Evolutionary conservation across 2,888 invertebrate genomes (phyloP).

Genomic region (Dexiosoma caninum): DNA sequence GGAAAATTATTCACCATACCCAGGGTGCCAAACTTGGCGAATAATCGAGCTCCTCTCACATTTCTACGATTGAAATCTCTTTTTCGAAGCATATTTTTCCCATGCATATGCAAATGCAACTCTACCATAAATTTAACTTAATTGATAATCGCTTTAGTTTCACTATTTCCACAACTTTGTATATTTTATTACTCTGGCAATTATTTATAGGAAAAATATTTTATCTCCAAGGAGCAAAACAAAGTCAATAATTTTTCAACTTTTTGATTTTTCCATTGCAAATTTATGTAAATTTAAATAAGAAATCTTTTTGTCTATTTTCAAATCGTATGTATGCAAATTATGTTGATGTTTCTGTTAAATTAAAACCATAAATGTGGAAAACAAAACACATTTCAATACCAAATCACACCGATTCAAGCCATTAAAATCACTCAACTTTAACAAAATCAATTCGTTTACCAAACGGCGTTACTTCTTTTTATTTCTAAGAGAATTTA

Average conservation of each 20-base stretch:
- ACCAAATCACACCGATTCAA: conserved; percentile 40
- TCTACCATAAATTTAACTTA: neutral
- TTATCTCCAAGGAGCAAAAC: neutral
- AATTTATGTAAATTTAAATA: neutral
- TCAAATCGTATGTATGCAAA: conserved; percentile 48
- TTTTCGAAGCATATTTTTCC: too few relatives aligned
- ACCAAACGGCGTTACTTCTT: conserved; percentile 11
- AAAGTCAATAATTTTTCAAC: neutral
- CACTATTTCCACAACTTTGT: too few relatives aligned
- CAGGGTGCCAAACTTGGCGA: too few relatives aligned
- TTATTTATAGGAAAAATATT: neutral
- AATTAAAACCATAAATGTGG: conserved; percentile 2
- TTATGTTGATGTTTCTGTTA: conserved; percentile 21
- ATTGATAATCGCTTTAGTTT: neutral
- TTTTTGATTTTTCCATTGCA: neutral
- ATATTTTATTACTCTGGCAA: neutral
- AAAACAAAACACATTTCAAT: conserved; percentile 13
- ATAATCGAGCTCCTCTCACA: too few relatives aligned
- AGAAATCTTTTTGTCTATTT: conserved; percentile 3
- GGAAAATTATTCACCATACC: too few relatives aligned
- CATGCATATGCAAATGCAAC: neutral
- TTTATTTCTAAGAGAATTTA: neutral
- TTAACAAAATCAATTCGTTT: conserved; percentile 61
- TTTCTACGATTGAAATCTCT: too few relatives aligned
- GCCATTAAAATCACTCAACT: conserved; percentile 74